Conservation (phyloP, 1,140 invertebrate genomes). For the Danaus plexippus region DNA sequence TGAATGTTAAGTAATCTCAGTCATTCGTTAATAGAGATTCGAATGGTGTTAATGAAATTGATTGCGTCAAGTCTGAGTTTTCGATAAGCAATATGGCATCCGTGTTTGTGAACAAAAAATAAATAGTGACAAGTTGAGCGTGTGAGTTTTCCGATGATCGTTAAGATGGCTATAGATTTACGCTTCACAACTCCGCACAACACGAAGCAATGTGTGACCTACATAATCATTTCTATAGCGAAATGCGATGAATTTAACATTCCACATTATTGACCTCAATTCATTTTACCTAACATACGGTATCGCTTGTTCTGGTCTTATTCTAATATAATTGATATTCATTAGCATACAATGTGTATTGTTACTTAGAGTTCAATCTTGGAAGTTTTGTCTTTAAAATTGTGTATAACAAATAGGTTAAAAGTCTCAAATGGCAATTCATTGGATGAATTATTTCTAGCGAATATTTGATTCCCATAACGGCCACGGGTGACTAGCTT, state of each 20-base stretch:
- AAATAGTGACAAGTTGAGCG: slow-evolving; percentile 59
- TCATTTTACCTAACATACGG: too few relatives aligned
- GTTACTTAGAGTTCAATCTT: too few relatives aligned
- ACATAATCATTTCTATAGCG: slow-evolving; percentile 44
- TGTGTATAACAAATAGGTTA: too few relatives aligned
- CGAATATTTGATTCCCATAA: slow-evolving; percentile 21
- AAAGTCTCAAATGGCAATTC: too few relatives aligned
- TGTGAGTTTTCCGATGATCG: slow-evolving; percentile 52
- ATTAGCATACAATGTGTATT: too few relatives aligned
- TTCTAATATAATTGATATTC: too few relatives aligned
- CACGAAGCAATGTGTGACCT: slow-evolving; percentile 60
- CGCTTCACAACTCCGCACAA: slow-evolving; percentile 42
- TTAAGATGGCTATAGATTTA: slow-evolving; percentile 43
- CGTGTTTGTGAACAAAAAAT: slow-evolving; percentile 40
- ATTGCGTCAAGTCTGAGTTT: too few relatives aligned
- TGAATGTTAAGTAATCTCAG: slow-evolving; percentile 5
- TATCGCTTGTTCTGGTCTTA: too few relatives aligned
- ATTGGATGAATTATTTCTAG: too few relatives aligned
- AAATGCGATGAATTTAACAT: slow-evolving; percentile 27
- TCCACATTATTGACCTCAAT: too few relatives aligned
- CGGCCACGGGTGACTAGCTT: slow-evolving; percentile 29
- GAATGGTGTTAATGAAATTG: too few relatives aligned
- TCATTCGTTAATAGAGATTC: slow-evolving; percentile 6
- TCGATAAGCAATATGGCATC: slow-evolving; percentile 18
- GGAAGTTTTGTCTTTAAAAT: too few relatives aligned